These are phyloP conservation scores for Vulpes lagopus DNA, from an alignment of 2,113 vertebrate species.

Conservation along the genomic window DNA sequence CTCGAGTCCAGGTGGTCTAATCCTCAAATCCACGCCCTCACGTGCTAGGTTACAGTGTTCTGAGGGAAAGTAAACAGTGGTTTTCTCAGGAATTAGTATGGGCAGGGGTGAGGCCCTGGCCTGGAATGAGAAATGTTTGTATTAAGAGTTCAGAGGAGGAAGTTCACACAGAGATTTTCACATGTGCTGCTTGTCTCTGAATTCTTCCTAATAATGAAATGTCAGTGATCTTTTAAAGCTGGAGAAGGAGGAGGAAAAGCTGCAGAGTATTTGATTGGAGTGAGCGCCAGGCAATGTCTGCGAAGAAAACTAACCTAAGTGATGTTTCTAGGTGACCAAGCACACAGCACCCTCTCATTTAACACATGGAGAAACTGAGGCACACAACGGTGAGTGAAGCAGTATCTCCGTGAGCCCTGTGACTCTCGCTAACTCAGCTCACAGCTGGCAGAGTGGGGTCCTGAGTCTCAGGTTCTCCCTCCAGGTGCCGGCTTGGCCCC, in stretches of 20 bases:
- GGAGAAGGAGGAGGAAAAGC: background rate
- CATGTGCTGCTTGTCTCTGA: background rate
- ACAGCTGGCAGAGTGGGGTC: fast-evolving
- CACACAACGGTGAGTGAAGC: background rate
- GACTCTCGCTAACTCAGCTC: background rate
- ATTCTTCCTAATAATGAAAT: background rate
- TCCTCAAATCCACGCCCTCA: background rate
- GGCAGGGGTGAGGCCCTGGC: background rate
- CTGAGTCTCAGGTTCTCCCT: background rate
- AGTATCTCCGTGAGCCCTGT: background rate
- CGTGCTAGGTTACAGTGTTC: background rate
- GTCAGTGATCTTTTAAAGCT: background rate
- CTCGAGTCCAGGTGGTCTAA: background rate
- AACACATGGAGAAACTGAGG: slow-evolving; percentile 30
- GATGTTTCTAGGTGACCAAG: fast-evolving
- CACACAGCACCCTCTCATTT: background rate
- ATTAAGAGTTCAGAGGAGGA: background rate
- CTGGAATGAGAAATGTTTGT: background rate
- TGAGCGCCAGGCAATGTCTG: fast-evolving
- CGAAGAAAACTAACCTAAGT: fast-evolving
- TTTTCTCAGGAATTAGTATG: background rate
- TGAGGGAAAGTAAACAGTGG: background rate
- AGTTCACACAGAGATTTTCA: slow-evolving; percentile 18
- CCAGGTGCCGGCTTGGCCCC: background rate
- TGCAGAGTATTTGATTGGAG: no score